Base-by-base conservation (phyloP, 2,888 invertebrate genomes). In the Xestia xanthographa region DNA sequence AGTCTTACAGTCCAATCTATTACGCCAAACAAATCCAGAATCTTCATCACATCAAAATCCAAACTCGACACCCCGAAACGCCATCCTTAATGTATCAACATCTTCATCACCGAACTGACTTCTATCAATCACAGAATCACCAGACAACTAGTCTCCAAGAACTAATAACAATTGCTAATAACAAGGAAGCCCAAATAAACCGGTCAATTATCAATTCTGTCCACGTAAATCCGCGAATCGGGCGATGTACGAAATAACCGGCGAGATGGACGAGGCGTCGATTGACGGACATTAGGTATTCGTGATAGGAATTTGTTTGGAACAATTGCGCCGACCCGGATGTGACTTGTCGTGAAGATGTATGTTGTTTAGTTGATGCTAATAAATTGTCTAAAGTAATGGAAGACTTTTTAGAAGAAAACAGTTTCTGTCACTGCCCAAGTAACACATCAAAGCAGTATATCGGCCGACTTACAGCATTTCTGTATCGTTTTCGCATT, bases 221-320 rank as follows among this genome's bases (percentile, higher is more conserved):
- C 14, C 77, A 86, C 92, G 93, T 92, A 69, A 80, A 73, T 67
- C 83, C 84, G 91, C 92, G 92, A 93, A 93, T 94, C 93, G 92
- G 90, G 88, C 87, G 83, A 89, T 90, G 92, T 88, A 91, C 91
- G 90, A 94, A 94, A 93, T 89, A 83, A 88, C 89, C 86, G 89
- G 87, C 85, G 87, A 93, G 92, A 94, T 92, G 89, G 90, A 93
- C 89, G 93, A 95, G 94, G 95, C 95, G 95, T 94, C 95, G 90
- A 95, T 95, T 92, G 92, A 90, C 87, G 91, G 90, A 92, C 92
- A 92, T 92, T 91, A 86, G 79, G 71, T 66, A 82, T 66, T 83
- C 95, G 95, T 95, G 95, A 91, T 81, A 70, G 26, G 95, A 93
- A 95, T 95, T 67, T 68, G 66, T 80, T 86, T 84, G 67, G 88